Conservation (phyloP, 1,140 invertebrate genomes). For the Pachyrhynchus sulphureomaculatus region DNA sequence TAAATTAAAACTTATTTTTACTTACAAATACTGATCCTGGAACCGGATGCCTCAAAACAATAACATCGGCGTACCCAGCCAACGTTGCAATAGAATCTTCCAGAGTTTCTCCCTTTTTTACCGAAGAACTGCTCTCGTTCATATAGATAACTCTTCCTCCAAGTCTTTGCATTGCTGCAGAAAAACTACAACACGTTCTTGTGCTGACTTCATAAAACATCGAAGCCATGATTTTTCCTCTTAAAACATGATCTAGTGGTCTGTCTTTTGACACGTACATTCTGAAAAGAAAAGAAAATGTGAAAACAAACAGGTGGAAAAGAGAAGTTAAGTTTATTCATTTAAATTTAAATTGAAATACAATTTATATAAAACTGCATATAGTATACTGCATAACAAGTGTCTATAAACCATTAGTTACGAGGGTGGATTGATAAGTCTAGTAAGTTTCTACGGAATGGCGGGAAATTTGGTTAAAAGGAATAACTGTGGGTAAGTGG, state of each 20-base stretch:
- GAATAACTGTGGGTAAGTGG: too few species aligned
- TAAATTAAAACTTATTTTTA: too few species aligned
- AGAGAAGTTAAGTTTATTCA: too few species aligned
- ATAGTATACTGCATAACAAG: too few species aligned
- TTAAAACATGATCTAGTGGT: conserved; percentile 81
- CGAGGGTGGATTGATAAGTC: too few species aligned
- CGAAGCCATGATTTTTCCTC: conserved; percentile 93
- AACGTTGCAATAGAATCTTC: conserved; percentile 86
- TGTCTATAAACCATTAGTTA: too few species aligned
- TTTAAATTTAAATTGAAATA: too few species aligned
- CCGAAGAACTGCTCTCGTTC: conserved; percentile 86
- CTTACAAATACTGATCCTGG: conserved; percentile 87
- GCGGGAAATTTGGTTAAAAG: too few species aligned
- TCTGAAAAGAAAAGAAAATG: too few species aligned
- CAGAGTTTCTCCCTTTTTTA: conserved; percentile 94
- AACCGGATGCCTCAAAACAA: conserved; percentile 92
- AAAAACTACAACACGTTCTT: conserved; percentile 93
- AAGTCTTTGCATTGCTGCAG: conserved; percentile 92
- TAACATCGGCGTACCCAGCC: conserved; percentile 86
- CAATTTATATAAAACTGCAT: too few species aligned
- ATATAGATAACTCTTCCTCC: conserved; percentile 90
- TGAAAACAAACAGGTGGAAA: too few species aligned
- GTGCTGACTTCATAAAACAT: conserved; percentile 98
- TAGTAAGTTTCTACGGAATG: too few species aligned
- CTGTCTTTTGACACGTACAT: conserved; percentile 80